Evolutionary conservation across 2,113 vertebrate genomes (phyloP), one percentile per base, ranked within the genome.

Genomic region (Thermophis baileyi): DNA sequence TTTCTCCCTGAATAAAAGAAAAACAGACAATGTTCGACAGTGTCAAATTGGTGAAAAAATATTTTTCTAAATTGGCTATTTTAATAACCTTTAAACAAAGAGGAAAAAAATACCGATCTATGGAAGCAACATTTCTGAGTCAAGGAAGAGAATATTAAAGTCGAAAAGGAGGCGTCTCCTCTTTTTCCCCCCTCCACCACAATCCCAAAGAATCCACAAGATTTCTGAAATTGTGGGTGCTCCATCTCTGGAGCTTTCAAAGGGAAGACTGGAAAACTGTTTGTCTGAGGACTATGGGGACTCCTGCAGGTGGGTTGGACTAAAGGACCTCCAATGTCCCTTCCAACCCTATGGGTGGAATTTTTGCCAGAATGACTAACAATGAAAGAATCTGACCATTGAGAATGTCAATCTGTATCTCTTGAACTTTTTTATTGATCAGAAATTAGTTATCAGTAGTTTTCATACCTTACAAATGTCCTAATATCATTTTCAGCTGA

Each of bases 101-200:
- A 89, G 88, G 88, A 95, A 93, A 87, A 87, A 20, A 86, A 93
- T 86, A 46, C 12, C 6, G 35, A 89, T 91, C 93, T 86, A 57
- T 30, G n/a, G 88, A 91, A 89, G 90, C 44, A 92, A 86, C 0
- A 0, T 54, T 89, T n/a, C 47, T 30, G 18, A 12, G n/a, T n/a
- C 20, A 2, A 16, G 40, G 51, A 53, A 53, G 35, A 11, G 87
- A 92, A 1, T 93, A 54, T 1, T 85, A 92, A 74, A 90, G 14
- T 0, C 0, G 27, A 0, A 30, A 87, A 81, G 6, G 47, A 91
- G 51, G 30, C 90, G 57, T 81, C 24, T 50, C 27, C 85, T 60
- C 24, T 49, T 25, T 30, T 90, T 53, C 1, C 3, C 35, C 16
- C 90, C 54, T 47, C 51, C n/a, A 12, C 12, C 10, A 47, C 46